Percentiles rank a stretch among this genome's conserved stretches.
Evolutionary conservation across 2,888 invertebrate species (phyloP).

Genomic region (Smittia aterrima): DNA sequence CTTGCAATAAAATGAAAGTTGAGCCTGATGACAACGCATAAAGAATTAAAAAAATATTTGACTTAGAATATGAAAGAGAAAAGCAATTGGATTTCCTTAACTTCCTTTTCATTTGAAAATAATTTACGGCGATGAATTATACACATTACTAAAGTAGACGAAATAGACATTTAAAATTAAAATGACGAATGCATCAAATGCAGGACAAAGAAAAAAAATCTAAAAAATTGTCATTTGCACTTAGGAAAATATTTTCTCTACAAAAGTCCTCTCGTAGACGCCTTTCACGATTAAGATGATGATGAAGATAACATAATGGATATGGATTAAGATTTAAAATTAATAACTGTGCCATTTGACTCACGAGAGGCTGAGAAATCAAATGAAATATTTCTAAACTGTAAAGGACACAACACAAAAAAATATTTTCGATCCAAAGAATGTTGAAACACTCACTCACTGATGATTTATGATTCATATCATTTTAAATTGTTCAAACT

Average conservation of each 20-base stretch:
- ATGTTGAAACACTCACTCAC: constrained; percentile 2
- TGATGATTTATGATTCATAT: constrained; percentile 37
- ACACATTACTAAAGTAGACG: not conserved
- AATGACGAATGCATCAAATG: not conserved
- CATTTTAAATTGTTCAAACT: constrained; percentile 28
- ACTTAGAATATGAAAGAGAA: not conserved
- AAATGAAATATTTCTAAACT: constrained; percentile 26
- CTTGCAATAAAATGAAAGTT: not conserved
- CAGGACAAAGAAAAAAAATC: not conserved
- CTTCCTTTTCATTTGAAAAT: not conserved
- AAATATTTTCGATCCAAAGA: constrained; percentile 15
- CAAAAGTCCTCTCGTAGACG: constrained; percentile 39
- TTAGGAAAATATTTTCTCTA: constrained; percentile 29
- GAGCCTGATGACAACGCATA: not conserved
- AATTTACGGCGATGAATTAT: not conserved
- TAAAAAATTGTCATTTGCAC: constrained; percentile 26
- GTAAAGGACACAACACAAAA: not conserved
- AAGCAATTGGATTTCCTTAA: not conserved
- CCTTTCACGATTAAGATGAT: constrained; percentile 20
- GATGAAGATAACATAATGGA: not conserved
- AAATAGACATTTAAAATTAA: not conserved
- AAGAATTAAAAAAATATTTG: not conserved
- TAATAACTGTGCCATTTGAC: constrained; percentile 35
- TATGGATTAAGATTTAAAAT: not conserved
- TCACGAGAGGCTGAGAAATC: constrained; percentile 36